Base-by-base conservation (phyloP, 2,888 invertebrate genomes). In the Pandemis corylana region DNA sequence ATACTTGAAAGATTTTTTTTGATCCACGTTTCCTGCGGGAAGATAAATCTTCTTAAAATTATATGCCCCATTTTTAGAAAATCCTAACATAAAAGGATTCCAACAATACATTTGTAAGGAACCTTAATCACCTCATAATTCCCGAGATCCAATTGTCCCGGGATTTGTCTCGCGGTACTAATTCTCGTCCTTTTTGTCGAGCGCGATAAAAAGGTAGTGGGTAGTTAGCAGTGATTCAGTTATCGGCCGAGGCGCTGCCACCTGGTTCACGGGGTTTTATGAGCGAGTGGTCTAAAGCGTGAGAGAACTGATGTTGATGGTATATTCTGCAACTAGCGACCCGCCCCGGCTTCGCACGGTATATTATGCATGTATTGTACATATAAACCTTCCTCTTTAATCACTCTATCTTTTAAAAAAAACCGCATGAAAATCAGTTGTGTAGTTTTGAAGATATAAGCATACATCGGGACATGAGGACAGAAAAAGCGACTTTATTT, bases 191-290 rank as follows among this genome's bases (percentile, higher is more conserved):
- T 51, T 28, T 74, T 74, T 70, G 61, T 72, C 63, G 4, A 15
- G 36, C 49, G 36, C 64, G 51, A 61, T 70, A 74, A 74, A 70
- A 66, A 44, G 65, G 69, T 20, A 67, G 72, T 41, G 51, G 75
- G 75, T 67, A 75, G 71, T 75, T 75, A 75, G 63, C 70, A 15
- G 63, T 63, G 70, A 70, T 70, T 70, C 70, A 70, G 70, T 70
- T 70, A 70, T 70, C 70, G 51, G 62, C n/a, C 46, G 7, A 36
- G 28, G 2, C 51, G 13, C 9, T 62, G 64, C 44, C 64, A 53
- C 53, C 67, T 67, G 67, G 67, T 28, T 12, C 49, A 12, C 53
- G 63, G 5, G 62, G 42, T 68, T 68, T 42, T 28, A 59, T 13
- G n/a, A 28, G 42, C 13, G 20, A n/a, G 56, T 70, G 70, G 70